These are phyloP conservation scores for Heliconius charithonia DNA, from an alignment of 2,888 invertebrate genomes.

Conservation along the genomic window DNA sequence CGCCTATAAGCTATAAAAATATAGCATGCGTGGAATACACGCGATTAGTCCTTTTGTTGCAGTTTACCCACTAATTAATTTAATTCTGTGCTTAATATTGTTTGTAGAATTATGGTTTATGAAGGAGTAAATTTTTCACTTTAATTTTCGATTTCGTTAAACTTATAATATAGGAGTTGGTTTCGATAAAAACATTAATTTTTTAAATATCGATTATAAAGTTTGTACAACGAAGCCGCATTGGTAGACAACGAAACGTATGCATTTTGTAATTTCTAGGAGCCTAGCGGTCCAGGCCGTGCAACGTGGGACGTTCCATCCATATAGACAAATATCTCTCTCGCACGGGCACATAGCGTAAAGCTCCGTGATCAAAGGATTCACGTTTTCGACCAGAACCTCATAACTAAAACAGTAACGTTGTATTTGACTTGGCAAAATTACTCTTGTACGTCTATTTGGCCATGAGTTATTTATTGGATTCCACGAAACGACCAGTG, in stretches of 20 bases:
- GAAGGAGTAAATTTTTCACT: background rate
- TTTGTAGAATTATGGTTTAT: background rate
- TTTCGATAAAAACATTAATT: no score
- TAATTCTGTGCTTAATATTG: background rate
- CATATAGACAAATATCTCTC: constrained; percentile 36
- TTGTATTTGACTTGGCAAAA: constrained; percentile 32
- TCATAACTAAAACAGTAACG: constrained; percentile 33
- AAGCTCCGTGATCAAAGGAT: constrained; percentile 42
- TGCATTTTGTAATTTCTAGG: constrained; percentile 6
- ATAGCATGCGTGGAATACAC: background rate
- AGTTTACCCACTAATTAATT: background rate
- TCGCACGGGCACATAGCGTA: constrained; percentile 27
- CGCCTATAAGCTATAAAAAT: background rate
- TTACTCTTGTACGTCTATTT: constrained; percentile 30
- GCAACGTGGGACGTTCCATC: constrained; percentile 22
- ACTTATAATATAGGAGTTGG: no score
- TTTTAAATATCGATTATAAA: no score
- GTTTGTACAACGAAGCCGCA: background rate
- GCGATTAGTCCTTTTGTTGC: background rate
- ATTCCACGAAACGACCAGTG: constrained; percentile 12
- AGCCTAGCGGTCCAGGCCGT: constrained; percentile 23
- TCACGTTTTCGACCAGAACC: constrained; percentile 37
- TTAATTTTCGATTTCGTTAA: background rate
- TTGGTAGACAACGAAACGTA: background rate
- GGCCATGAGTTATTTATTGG: constrained; percentile 25